Conservation (phyloP, 2,797 vertebrate genomes). For the Catostomus latipinnis region DNA sequence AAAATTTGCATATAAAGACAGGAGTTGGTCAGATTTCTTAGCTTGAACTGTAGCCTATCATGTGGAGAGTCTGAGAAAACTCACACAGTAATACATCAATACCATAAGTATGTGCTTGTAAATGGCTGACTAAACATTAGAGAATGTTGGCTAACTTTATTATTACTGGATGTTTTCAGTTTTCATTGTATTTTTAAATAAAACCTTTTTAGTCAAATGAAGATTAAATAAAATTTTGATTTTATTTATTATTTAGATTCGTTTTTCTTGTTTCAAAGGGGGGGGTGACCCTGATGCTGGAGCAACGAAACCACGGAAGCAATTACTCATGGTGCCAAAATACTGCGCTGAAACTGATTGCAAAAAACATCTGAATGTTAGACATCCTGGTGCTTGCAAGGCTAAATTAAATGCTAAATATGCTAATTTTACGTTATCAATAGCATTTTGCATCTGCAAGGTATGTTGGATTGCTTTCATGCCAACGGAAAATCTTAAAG, state of each 20-base stretch:
- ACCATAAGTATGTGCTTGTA: not conserved
- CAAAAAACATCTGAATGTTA: slow-evolving; percentile 1
- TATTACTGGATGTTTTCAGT: too few species aligned
- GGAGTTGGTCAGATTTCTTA: not conserved
- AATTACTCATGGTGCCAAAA: not conserved
- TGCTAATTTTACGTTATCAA: not conserved
- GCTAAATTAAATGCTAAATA: not conserved
- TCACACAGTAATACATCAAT: slow-evolving; percentile 9
- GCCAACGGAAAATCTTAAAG: too few species aligned
- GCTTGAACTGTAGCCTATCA: not conserved
- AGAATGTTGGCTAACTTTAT: slow-evolving; percentile 17
- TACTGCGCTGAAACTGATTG: not conserved
- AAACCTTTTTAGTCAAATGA: too few species aligned
- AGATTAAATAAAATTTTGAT: too few species aligned
- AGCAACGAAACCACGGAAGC: not conserved
- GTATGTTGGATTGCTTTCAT: too few species aligned
- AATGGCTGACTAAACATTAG: not conserved
- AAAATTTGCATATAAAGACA: not conserved
- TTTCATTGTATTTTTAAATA: too few species aligned
- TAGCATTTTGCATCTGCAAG: too few species aligned
- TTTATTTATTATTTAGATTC: too few species aligned
- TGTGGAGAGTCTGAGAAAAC: not conserved
- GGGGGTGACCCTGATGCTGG: too few species aligned
- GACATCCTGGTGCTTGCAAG: not conserved
- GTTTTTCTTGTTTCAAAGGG: too few species aligned